Evolutionary conservation across 2,888 invertebrate genomes (phyloP), one percentile per base, ranked within the genome.

Genomic region (Macropis europaea): DNA sequence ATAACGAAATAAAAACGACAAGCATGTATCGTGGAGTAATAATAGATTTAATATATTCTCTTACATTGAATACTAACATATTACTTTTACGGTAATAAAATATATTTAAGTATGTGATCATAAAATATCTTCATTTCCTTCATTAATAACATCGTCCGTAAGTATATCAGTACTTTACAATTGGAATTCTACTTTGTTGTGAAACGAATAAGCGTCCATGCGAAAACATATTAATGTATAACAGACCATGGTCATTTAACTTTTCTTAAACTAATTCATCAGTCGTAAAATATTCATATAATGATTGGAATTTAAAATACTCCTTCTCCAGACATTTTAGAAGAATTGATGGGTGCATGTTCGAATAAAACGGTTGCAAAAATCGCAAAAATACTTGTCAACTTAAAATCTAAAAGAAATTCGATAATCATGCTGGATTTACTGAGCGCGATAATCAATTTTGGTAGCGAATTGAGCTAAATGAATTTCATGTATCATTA

Each of bases 81-180:
- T 42, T 32, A 13, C 17, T 43, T 34, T 42, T 40, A 50, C 9
- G 42, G 11, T 60, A 54, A 30, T 64, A 73, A 73, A 69, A 73
- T 73, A 73, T 43, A 69, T 40, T 54, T 48, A 47, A 24, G 36
- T 50, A 52, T 34, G 40, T 22, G 17, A 7, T 47, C 67, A 62
- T 52, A 64, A 56, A 61, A 64, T 56, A 60, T 17, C 17, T 17
- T 24, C 19, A 61, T 48, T 42, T 60, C n/a, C 13, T 48, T 43
- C 11, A 32, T 34, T n/a, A 28, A 32, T 43, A 43, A 30, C 43
- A 50, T 1, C 7, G 7, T 17, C 15, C 24, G 36, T n/a, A 24
- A 43, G 40, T 22, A 11, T 26, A 34, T 19, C 36, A 13, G 32
- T 43, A 42, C 38, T 30, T 59, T 40, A 5, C 22, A 13, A 32